These are phyloP conservation scores for Eulemur mongoz DNA, from an alignment of 2,797 vertebrate species.

Conservation along the genomic window DNA sequence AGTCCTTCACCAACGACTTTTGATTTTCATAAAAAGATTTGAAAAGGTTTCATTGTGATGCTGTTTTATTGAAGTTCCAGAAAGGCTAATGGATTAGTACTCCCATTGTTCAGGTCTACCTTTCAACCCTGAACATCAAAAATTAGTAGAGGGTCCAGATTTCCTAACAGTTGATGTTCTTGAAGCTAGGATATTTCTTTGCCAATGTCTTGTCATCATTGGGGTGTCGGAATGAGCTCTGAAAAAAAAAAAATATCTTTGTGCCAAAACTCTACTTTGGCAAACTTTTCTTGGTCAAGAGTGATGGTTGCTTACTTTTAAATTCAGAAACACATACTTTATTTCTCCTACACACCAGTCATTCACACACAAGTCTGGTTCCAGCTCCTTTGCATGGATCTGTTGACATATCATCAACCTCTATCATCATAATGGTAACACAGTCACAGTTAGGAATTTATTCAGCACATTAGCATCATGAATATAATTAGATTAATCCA, in stretches of 20 bases:
- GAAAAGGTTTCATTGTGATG: background rate
- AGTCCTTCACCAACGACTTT: background rate
- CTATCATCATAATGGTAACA: background rate
- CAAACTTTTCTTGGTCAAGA: background rate
- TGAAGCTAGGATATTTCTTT: constrained; percentile 17
- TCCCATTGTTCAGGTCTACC: background rate
- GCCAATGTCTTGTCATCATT: background rate
- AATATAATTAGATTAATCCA: background rate
- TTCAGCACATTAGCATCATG: background rate
- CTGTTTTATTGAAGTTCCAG: background rate
- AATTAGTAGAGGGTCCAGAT: background rate
- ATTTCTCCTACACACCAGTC: background rate
- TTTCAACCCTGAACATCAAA: background rate
- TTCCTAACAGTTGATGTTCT: background rate
- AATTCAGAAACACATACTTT: background rate
- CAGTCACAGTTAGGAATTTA: background rate
- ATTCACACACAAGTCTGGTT: background rate
- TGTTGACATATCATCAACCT: background rate
- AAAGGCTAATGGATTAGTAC: background rate
- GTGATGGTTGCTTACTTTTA: background rate
- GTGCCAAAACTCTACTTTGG: background rate
- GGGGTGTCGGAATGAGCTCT: background rate
- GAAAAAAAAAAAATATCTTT: background rate
- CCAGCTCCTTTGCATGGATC: background rate
- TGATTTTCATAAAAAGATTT: constrained; percentile 9